Evolutionary conservation across 2,888 invertebrate genomes (phyloP).

Genomic region (Athetis lepigone): DNA sequence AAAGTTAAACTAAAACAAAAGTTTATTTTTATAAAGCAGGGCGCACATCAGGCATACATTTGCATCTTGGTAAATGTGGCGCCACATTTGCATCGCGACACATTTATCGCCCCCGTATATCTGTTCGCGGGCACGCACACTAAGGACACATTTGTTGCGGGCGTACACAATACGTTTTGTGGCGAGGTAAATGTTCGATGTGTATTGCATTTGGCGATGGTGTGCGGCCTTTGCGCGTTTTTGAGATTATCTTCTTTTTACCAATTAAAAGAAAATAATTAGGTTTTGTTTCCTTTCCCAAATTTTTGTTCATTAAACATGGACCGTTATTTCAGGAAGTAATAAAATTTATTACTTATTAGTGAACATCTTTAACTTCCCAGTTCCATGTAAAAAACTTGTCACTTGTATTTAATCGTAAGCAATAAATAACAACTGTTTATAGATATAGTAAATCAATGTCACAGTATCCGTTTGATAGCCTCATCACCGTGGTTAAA

Average conservation of each 20-base stretch:
- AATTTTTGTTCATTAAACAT: constrained; percentile 7
- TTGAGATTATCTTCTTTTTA: no score
- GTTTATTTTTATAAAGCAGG: constrained; percentile 20
- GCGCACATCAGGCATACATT: no score
- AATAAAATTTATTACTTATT: constrained; percentile 3
- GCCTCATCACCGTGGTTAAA: constrained; percentile 24
- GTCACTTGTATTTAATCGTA: constrained; percentile 21
- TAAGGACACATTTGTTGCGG: no score
- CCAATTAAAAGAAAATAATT: no score
- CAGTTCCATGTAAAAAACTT: constrained; percentile 20
- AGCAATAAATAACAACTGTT: constrained; percentile 37
- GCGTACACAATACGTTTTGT: no score
- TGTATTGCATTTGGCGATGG: no score
- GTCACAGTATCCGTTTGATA: constrained; percentile 26
- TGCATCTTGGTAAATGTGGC: no score
- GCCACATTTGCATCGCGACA: no score
- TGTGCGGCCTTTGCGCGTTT: no score
- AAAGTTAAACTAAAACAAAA: not conserved
- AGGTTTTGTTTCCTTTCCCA: not conserved
- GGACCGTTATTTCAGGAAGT: constrained; percentile 6
- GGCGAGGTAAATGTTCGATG: no score
- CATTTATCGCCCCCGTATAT: no score
- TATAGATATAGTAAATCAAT: constrained; percentile 41
- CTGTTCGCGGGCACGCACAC: no score
- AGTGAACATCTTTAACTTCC: constrained; percentile 6